Conservation (phyloP, 2,113 vertebrate genomes). For the Loxodonta africana region DNA sequence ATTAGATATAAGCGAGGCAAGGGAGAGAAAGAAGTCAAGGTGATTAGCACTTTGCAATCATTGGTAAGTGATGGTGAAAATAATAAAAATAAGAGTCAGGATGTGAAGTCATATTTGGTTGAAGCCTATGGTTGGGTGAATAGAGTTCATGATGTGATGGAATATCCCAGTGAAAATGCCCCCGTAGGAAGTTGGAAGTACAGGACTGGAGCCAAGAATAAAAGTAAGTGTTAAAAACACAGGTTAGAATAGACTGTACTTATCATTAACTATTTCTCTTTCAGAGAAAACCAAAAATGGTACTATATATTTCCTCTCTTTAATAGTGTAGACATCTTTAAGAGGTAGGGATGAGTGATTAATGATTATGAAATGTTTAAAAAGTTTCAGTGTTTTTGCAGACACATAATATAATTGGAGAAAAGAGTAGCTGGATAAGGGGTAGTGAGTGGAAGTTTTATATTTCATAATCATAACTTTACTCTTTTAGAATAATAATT, state of each 20-base stretch:
- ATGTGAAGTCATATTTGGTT: background rate
- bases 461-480: background rate
- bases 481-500: background rate
- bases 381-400: background rate
- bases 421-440: background rate
- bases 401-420: background rate
- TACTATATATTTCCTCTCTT: background rate
- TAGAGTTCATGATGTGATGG: background rate
- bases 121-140: background rate
- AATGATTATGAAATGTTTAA: background rate
- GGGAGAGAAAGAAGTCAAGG: background rate
- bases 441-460: background rate
- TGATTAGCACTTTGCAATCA: background rate
- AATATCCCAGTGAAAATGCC: background rate
- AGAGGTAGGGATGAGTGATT: background rate
- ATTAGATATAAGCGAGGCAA: background rate
- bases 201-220: background rate
- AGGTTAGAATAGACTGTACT: background rate
- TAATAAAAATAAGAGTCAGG: background rate
- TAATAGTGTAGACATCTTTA: background rate
- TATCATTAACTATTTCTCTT: background rate
- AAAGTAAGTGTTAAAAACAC: conserved; percentile 28
- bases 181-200: background rate
- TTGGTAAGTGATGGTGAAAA: background rate
- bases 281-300: background rate